Conservation (phyloP, 2,113 vertebrate species). For the Scopus umbretta region DNA sequence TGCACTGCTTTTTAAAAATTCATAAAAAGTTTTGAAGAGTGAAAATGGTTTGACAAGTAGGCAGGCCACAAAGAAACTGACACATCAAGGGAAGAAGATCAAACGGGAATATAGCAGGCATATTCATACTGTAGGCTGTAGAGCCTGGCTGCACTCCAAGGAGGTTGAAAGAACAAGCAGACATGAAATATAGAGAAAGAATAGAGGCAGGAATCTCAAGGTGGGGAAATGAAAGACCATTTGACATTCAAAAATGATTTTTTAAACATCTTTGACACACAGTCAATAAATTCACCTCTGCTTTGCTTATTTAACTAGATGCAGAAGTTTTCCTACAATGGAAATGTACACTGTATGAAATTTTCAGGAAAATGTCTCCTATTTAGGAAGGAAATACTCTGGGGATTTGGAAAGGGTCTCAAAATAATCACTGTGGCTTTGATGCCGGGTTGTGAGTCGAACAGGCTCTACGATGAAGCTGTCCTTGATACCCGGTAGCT, state of each 20-base stretch:
- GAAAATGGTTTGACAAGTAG: slow-evolving; percentile 74
- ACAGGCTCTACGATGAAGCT: neutral
- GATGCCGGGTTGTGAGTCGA: neutral
- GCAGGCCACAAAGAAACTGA: slow-evolving; percentile 73
- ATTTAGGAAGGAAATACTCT: neutral
- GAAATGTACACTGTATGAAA: neutral
- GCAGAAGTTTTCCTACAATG: slow-evolving; percentile 5
- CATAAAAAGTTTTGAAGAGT: slow-evolving; percentile 72
- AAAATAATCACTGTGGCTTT: neutral
- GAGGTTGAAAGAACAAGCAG: slow-evolving; percentile 70
- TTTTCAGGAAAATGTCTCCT: neutral
- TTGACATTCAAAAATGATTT: slow-evolving; percentile 68
- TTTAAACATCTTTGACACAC: slow-evolving; percentile 57
- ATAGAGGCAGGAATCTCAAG: slow-evolving; percentile 69
- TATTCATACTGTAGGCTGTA: slow-evolving; percentile 61
- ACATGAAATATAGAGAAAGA: slow-evolving; percentile 70
- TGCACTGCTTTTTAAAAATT: slow-evolving; percentile 69
- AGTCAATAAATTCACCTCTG: slow-evolving; percentile 56
- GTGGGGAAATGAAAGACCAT: slow-evolving; percentile 66
- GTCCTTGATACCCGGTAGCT: neutral
- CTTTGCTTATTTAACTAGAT: slow-evolving; percentile 50
- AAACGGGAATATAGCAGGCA: slow-evolving; percentile 66
- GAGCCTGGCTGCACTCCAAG: slow-evolving; percentile 67
- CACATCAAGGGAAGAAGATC: slow-evolving; percentile 77
- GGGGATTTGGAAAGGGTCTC: neutral